These are phyloP conservation scores for Antennarius striatus DNA, from an alignment of 2,113 vertebrate species.

Conservation along the genomic window DNA sequence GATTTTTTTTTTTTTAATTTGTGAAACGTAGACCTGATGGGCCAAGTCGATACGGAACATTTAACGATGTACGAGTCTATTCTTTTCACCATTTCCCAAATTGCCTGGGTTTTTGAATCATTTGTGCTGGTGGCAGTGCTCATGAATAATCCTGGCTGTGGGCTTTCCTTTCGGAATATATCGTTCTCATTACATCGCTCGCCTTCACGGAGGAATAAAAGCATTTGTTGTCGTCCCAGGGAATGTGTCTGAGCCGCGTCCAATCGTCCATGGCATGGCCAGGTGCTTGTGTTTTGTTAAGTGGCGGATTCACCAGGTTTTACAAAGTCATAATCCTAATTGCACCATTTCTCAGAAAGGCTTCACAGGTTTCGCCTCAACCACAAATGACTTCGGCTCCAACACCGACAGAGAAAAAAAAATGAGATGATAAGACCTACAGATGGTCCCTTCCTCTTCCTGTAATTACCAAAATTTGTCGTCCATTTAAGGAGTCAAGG, in stretches of 20 bases:
- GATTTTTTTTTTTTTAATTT: not conserved
- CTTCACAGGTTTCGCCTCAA: constrained; percentile 42
- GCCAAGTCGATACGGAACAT: constrained; percentile 20
- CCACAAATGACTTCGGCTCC: constrained; percentile 50
- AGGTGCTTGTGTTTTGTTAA: constrained; percentile 74
- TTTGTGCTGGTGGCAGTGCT: constrained; percentile 15
- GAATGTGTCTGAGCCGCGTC: constrained; percentile 51
- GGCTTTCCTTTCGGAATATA: constrained; percentile 32
- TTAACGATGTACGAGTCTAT: constrained; percentile 20
- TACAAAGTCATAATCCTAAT: constrained; percentile 74
- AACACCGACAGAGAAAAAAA: constrained; percentile 10
- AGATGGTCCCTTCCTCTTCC: constrained; percentile 52
- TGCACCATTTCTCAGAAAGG: constrained; percentile 66
- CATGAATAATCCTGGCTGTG: constrained; percentile 34
- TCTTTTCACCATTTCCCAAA: constrained; percentile 32
- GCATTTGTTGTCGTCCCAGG: constrained; percentile 52
- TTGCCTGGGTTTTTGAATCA: constrained; percentile 6
- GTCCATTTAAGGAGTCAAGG: constrained; percentile 35
- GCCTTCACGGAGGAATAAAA: constrained; percentile 41
- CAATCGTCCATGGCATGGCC: constrained; percentile 67
- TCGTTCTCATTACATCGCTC: constrained; percentile 35
- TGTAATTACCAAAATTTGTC: constrained; percentile 59
- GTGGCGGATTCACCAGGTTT: constrained; percentile 61
- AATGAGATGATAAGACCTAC: constrained; percentile 44
- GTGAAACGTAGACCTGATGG: constrained; percentile 17